Base-by-base conservation (phyloP, 2,888 invertebrate genomes). In the Caenorhabditis virilis region DNA sequence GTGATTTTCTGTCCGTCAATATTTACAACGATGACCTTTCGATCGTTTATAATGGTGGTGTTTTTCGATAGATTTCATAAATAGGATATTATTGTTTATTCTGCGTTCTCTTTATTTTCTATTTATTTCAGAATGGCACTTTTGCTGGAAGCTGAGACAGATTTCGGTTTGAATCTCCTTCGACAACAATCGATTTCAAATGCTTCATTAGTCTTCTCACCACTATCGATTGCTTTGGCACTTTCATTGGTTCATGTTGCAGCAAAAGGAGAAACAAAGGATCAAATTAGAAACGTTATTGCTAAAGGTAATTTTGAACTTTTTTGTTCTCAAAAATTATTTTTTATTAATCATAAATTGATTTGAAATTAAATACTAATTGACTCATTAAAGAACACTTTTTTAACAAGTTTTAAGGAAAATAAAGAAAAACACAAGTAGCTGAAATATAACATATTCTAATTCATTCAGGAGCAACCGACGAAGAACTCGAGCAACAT, bases 191-290 rank as follows among this genome's bases (percentile, higher is more conserved):
- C 48, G 18, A 22, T 61, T 22, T n/a, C n/a, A n/a, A 49, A 46
- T 20, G 55, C 61, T 20, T 68, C 69, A 0, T 33, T 56, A 23
- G 70, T 76, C 20, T 52, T 77, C 47, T 77, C 77, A 13, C 76
- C 77, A 5, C 57, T 77, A 30, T 74, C 76, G 11, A 71, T 77
- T 25, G 53, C 69, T 13, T 56, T 73, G 11, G 73, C 76, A 9
- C 48, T 77, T 11, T 66, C 76, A 1, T 64, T 78, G 43, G 70
- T 72, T 52, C 78, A 78, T 52, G 73, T 68, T 35, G 78, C 78
- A 16, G 74, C 78, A 1, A 63, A 61, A n/a, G 75, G 73, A 39
- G 52, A 70, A n/a, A 79, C 78, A 9, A 56, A 53, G 7, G n/a
- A 62, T 33, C 65, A 78, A 53, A 70, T 78, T 16, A 53, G 57